Evolutionary conservation across 2,113 vertebrate genomes (phyloP).

Genomic region (Eptesicus fuscus): DNA sequence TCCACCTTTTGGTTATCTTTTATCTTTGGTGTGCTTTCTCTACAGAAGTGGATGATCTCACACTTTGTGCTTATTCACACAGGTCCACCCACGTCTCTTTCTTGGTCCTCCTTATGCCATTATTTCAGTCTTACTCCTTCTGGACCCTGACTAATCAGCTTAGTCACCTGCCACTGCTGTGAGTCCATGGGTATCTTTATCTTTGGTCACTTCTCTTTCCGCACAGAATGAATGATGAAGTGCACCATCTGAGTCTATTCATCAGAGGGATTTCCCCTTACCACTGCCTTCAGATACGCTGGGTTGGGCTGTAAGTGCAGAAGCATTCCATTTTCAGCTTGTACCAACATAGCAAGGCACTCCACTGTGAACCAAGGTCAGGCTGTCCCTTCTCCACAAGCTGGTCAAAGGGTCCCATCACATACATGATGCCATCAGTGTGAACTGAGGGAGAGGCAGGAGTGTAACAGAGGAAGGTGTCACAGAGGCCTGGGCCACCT

Average conservation of each 20-base stretch:
- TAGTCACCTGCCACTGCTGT: neutral
- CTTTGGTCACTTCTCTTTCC: neutral
- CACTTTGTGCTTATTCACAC: neutral
- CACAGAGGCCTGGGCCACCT: neutral
- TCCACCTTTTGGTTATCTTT: neutral
- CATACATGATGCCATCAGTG: neutral
- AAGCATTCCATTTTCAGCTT: neutral
- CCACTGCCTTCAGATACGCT: neutral
- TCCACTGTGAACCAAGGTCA: neutral
- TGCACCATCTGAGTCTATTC: neutral
- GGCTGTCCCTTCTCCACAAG: neutral
- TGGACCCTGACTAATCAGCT: neutral
- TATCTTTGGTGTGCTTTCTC: neutral
- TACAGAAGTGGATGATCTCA: neutral
- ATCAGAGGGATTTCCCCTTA: neutral
- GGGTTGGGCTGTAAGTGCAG: neutral
- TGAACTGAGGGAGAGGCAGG: neutral
- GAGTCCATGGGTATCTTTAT: neutral
- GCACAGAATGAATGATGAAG: neutral
- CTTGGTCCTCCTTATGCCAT: neutral
- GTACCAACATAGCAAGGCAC: neutral
- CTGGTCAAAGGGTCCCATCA: neutral
- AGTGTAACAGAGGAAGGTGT: neutral
- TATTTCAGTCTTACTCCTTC: neutral
- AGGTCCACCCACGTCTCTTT: neutral